These are phyloP conservation scores for Microchrysa polita DNA, from an alignment of 2,888 invertebrate species.

Conservation along the genomic window DNA sequence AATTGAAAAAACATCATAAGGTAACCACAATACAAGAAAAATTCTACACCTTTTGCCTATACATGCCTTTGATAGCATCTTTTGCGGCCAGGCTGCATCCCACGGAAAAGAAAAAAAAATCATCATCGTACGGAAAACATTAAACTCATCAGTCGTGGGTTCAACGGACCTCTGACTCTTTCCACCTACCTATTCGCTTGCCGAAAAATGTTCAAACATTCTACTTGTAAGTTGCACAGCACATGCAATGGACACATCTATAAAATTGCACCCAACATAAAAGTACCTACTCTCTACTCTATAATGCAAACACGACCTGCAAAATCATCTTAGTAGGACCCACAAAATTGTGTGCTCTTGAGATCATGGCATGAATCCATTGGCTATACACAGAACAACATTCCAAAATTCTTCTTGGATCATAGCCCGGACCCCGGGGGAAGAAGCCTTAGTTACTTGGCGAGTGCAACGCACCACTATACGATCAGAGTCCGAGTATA, in stretches of 20 bases:
- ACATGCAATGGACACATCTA: slow-evolving; percentile 38
- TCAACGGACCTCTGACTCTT: background rate
- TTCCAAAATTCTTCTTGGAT: slow-evolving; percentile 31
- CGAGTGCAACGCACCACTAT: no score
- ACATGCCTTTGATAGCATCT: slow-evolving; percentile 11
- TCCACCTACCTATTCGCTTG: background rate
- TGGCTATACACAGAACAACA: slow-evolving; percentile 29
- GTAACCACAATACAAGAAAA: slow-evolving; percentile 18
- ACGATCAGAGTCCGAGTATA: no score
- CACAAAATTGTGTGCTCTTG: slow-evolving; percentile 35
- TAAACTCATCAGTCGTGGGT: background rate
- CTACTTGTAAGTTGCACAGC: slow-evolving; percentile 22
- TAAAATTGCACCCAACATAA: slow-evolving; percentile 35
- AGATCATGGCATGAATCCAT: slow-evolving; percentile 41
- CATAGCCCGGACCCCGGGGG: slow-evolving; percentile 7
- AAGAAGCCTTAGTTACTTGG: no score
- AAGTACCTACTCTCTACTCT: no score
- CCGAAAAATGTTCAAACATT: slow-evolving; percentile 25
- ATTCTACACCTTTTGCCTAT: slow-evolving; percentile 7
- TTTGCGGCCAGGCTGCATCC: slow-evolving; percentile 10
- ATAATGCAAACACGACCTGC: slow-evolving; percentile 21
- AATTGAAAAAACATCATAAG: slow-evolving; percentile 23
- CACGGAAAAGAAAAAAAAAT: slow-evolving; percentile 20
- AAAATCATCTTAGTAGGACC: slow-evolving; percentile 38
- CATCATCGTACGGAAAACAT: background rate